Base-by-base conservation (phyloP, 2,888 invertebrate species). In the Sphecodes monilicornis region DNA sequence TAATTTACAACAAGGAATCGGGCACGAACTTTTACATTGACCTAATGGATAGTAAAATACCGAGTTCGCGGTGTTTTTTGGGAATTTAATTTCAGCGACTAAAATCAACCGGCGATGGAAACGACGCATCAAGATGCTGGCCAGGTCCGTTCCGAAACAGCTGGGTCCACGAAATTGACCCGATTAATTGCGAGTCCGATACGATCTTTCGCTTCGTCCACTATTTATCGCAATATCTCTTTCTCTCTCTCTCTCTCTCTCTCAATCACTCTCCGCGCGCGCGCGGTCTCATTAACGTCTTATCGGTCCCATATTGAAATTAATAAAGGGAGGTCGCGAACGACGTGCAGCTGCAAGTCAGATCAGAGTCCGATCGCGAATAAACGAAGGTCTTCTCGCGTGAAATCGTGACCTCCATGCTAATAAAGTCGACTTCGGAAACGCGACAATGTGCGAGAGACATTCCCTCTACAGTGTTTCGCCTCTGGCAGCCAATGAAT, bases 271-370 rank as follows among this genome's bases (percentile, higher is more conserved):
- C 41, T 5, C 41, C 41, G 41, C 41, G 41, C 3, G 57, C 26
- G 57, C 69, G 66, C 26, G 64, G 41, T 64, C 69, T 74, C 77
- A 54, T 84, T 74, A 69, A 76, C 64, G 72, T 68, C 82, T 80
- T 82, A 68, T 78, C 83, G 32, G 22, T 18, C n/a, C 36, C 50
- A 1, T 64, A 74, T 72, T 75, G 68, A 82, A 84, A 82, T 84
- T 84, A 84, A 77, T 84, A 82, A 74, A 74, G 39, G 22, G 36
- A 54, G 60, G 64, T 69, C 32, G 81, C 18, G 18, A 57, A 13
- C 13, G 13, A 13, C 26, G 73, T 3, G 82, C 84, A 84, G 84
- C 82, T 84, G 84, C 82, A 29, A 57, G 50, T 46, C 64, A n/a
- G 41, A 29, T 26, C 29, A 18, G 26, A 10, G 18, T 18, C 32